Evolutionary conservation across 2,888 invertebrate genomes (phyloP).

Genomic region (Hypomecis atomaria): DNA sequence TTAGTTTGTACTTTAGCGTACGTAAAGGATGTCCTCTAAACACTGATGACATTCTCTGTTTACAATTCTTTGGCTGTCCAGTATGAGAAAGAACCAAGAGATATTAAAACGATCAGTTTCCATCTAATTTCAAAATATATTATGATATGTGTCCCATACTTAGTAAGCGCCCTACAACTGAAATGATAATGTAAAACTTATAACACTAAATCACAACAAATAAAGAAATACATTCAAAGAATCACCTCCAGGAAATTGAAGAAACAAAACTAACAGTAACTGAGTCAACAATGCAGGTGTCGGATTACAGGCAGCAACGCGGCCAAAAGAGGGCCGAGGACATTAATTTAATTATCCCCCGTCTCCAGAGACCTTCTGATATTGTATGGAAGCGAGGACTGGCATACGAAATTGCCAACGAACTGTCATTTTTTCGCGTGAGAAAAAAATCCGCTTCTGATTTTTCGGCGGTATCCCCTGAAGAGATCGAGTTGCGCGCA

Average conservation of each 20-base stretch:
- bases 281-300: constrained; percentile 80
- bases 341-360: constrained; percentile 82
- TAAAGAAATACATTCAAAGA: constrained; percentile 24
- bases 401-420: constrained; percentile 68
- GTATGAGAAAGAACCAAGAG: too few relatives aligned
- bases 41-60: too few relatives aligned
- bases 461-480: constrained; percentile 72
- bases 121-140: too few relatives aligned
- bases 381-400: constrained; percentile 75
- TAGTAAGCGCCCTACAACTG: neutral
- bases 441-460: constrained; percentile 81
- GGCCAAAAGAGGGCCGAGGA: constrained; percentile 75
- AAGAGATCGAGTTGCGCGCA: constrained; percentile 74
- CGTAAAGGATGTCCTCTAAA: too few relatives aligned
- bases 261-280: constrained; percentile 54
- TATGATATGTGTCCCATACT: too few relatives aligned
- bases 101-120: too few relatives aligned
- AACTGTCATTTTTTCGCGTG: constrained; percentile 82
- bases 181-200: neutral
- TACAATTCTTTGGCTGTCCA: too few relatives aligned
- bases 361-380: constrained; percentile 78
- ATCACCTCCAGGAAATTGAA: constrained; percentile 47
- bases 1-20: too few relatives aligned
- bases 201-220: neutral
- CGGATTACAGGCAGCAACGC: constrained; percentile 74